Percentiles rank a stretch among this genome's conserved stretches.
These are phyloP conservation scores for Sula dactylatra DNA, from an alignment of 2,113 vertebrate species.

Conservation along the genomic window DNA sequence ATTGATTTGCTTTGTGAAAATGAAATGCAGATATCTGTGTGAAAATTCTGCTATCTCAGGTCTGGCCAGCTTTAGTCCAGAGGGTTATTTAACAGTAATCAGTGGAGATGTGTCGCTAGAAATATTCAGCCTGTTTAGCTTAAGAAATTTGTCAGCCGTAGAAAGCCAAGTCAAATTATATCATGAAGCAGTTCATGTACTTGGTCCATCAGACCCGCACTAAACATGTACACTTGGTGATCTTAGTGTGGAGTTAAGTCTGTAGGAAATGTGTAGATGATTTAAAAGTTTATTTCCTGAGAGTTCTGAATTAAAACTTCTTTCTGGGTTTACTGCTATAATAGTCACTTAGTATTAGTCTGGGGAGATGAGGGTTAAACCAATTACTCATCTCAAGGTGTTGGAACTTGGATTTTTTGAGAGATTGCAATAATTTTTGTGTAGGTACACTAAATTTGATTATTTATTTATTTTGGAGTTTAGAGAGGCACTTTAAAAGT, in stretches of 20 bases:
- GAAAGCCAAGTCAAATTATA: not conserved
- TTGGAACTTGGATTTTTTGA: conserved; percentile 7
- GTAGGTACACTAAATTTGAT: not conserved
- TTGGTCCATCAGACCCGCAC: not conserved
- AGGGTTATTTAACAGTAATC: not conserved
- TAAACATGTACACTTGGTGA: not conserved
- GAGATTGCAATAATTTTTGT: not conserved
- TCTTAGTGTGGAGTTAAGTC: not conserved
- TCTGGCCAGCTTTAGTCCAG: not conserved
- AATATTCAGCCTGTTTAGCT: not conserved
- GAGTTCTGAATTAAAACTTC: not conserved
- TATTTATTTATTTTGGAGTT: not conserved
- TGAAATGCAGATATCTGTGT: not conserved
- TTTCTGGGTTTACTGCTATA: not conserved
- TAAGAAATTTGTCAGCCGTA: not conserved
- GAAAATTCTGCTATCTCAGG: not conserved
- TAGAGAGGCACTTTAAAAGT: not conserved
- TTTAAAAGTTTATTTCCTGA: not conserved
- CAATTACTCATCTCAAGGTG: not conserved
- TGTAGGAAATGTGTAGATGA: not conserved
- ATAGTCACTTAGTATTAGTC: not conserved
- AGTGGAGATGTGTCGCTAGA: not conserved
- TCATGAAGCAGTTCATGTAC: not conserved
- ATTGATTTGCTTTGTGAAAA: not conserved
- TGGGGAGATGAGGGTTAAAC: not conserved